Evolutionary conservation across 1,140 invertebrate species (phyloP).

Genomic region (Polyergus mexicanus): DNA sequence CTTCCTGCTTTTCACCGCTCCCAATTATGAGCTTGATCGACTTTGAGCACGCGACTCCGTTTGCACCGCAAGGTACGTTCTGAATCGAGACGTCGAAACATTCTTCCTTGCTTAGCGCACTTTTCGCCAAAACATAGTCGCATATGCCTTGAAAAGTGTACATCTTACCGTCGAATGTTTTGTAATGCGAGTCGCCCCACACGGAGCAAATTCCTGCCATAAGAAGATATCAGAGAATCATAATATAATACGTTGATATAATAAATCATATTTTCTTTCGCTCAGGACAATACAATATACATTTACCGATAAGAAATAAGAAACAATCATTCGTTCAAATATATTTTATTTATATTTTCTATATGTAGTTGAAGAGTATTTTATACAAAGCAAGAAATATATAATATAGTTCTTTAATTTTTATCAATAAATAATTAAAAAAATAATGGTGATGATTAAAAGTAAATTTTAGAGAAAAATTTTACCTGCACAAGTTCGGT

Average conservation of each 20-base stretch:
- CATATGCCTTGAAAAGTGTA: slow-evolving; percentile 96
- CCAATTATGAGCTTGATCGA: slow-evolving; percentile 90
- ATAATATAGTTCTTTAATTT: too few species aligned
- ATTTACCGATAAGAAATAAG: not conserved
- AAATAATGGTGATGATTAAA: not conserved
- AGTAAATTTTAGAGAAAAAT: not conserved
- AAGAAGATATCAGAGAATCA: slow-evolving; percentile 67
- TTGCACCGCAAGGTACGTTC: slow-evolving; percentile 94
- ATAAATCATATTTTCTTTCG: slow-evolving; percentile 13
- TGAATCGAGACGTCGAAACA: slow-evolving; percentile 91
- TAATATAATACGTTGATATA: slow-evolving; percentile 1
- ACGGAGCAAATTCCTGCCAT: slow-evolving; percentile 90
- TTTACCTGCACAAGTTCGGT: slow-evolving; percentile 86
- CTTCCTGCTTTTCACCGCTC: slow-evolving; percentile 87
- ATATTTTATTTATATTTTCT: too few species aligned
- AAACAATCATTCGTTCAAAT: not conserved
- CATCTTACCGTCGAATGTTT: slow-evolving; percentile 93
- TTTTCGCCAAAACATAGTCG: slow-evolving; percentile 94
- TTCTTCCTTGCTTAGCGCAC: slow-evolving; percentile 87
- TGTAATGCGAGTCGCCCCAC: slow-evolving; percentile 96
- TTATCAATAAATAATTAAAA: not conserved
- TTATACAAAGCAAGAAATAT: too few species aligned
- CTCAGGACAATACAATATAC: not conserved
- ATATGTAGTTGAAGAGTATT: too few species aligned
- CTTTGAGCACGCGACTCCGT: slow-evolving; percentile 95